phyloP scores from a whole-genome alignment of 2,113 vertebrate species.

The Abramis brama region DNA sequence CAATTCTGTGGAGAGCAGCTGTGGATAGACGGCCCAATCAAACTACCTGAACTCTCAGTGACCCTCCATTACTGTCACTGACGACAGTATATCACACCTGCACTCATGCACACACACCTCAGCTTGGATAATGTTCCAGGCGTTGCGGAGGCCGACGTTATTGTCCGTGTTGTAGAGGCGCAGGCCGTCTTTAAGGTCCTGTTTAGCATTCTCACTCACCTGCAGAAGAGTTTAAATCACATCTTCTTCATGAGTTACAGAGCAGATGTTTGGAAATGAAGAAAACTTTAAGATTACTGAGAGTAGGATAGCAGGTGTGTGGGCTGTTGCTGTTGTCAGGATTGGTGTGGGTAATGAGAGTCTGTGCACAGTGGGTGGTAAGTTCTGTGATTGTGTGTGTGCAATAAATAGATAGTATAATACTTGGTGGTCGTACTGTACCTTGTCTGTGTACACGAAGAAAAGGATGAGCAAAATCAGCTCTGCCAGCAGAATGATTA shows the following conservation, averaged over 20 bases:
- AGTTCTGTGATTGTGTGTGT: neutral
- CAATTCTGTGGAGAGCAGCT: conserved; percentile 2
- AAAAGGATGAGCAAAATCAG: conserved; percentile 94
- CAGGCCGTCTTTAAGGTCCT: conserved; percentile 91
- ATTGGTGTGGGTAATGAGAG: conserved; percentile 22
- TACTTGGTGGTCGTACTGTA: conserved; percentile 62
- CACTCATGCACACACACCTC: conserved; percentile 77
- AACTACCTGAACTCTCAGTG: conserved; percentile 1
- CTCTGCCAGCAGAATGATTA: conserved; percentile 92
- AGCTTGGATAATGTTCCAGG: conserved; percentile 96
- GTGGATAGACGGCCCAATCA: neutral
- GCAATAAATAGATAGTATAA: neutral
- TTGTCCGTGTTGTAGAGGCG: conserved; percentile 89
- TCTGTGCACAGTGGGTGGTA: conserved; percentile 15
- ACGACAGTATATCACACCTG: conserved; percentile 9
- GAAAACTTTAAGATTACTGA: conserved; percentile 1
- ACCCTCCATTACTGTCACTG: neutral
- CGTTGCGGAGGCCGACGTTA: conserved; percentile 91
- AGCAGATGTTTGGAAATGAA: neutral
- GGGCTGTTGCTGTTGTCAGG: neutral
- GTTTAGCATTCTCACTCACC: conserved; percentile 90
- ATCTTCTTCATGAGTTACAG: neutral
- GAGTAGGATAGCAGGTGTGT: conserved; percentile 11
- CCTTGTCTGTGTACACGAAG: conserved; percentile 96
- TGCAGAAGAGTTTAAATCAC: conserved; percentile 61